phyloP scores from a whole-genome alignment of 2,113 vertebrate genomes.

The Thamnaconus septentrionalis region DNA sequence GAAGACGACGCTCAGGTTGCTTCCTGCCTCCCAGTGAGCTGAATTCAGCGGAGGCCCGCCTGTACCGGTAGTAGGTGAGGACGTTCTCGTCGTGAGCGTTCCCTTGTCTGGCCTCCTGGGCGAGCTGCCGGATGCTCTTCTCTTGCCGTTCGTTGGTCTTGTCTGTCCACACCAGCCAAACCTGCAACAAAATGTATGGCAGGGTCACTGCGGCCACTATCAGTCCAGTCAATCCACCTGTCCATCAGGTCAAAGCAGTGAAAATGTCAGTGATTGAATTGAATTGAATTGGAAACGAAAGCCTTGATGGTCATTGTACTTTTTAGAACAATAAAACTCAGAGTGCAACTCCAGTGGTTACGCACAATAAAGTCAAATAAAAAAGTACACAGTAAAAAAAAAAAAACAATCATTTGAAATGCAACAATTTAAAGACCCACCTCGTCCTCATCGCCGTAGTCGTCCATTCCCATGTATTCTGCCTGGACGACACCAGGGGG shows the following conservation, averaged over 20 bases:
- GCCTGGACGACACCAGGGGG: constrained; percentile 61
- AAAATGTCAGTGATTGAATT: too few relatives aligned
- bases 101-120: constrained; percentile 91
- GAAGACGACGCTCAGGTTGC: neutral
- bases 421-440: constrained; percentile 12
- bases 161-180: constrained; percentile 95
- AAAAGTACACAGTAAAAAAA: neutral
- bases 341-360: neutral
- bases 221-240: too few relatives aligned
- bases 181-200: constrained; percentile 49
- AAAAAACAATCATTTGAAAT: neutral
- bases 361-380: neutral
- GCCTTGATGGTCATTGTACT: too few relatives aligned
- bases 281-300: too few relatives aligned
- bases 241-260: too few relatives aligned
- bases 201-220: too few relatives aligned
- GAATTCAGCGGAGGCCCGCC: neutral
- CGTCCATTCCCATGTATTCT: constrained; percentile 85
- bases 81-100: constrained; percentile 93
- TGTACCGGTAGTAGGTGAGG: constrained; percentile 94
- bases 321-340: neutral
- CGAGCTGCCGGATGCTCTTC: constrained; percentile 92
- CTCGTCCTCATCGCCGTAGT: constrained; percentile 87
- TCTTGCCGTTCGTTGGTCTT: constrained; percentile 87
- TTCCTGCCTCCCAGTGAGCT: neutral